Percentiles rank a stretch among this genome's conserved stretches.
Conservation (phyloP, 2,888 invertebrate genomes). For the Rhabditophanes sp. region DNA sequence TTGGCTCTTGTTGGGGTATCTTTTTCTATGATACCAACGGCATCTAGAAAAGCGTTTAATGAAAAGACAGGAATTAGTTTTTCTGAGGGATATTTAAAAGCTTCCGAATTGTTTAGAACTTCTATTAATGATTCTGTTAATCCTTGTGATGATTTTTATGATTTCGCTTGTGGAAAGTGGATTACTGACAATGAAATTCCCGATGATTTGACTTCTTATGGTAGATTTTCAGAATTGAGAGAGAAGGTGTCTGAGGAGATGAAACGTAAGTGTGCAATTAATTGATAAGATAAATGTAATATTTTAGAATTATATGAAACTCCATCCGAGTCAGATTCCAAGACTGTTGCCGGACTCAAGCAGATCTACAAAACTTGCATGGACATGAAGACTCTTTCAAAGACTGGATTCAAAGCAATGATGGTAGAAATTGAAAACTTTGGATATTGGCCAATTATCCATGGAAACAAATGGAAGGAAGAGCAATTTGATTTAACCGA, state of each 20-base stretch:
- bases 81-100: constrained; percentile 13
- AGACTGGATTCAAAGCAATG: too few species aligned
- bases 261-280: constrained; percentile 13
- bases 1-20: too few species aligned
- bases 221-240: constrained; percentile 32
- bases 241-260: constrained; percentile 37
- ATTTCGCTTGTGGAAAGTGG: constrained; percentile 31
- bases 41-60: too few species aligned
- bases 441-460: constrained; percentile 36
- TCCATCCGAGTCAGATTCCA: constrained; percentile 18
- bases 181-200: constrained; percentile 27
- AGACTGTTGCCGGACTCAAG: constrained; percentile 27
- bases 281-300: neutral
- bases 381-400: constrained; percentile 24
- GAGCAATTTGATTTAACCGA: constrained; percentile 23
- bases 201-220: constrained; percentile 29
- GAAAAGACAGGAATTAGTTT: too few species aligned
- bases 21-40: too few species aligned
- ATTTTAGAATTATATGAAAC: constrained; percentile 30
- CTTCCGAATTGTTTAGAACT: constrained; percentile 14
- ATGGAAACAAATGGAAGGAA: constrained; percentile 17
- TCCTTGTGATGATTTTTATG: constrained; percentile 22
- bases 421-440: constrained; percentile 17
- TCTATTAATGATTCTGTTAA: constrained; percentile 18
- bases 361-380: constrained; percentile 28